These are phyloP conservation scores for Lymantria monacha DNA, from an alignment of 2,888 invertebrate species.

Conservation along the genomic window DNA sequence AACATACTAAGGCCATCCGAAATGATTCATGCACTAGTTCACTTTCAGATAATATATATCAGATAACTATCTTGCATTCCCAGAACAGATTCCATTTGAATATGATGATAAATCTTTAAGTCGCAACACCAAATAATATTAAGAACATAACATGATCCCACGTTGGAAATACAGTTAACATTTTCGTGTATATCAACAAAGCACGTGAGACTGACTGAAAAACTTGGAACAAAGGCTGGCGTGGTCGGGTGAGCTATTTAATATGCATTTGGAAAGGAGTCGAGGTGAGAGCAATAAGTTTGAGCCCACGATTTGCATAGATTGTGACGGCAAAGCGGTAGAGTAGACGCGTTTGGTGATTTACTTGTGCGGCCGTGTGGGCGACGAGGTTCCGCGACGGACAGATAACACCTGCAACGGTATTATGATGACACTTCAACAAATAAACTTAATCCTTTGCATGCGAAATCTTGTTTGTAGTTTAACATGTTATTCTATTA, in stretches of 20 bases:
- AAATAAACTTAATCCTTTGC: background rate
- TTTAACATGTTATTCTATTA: background rate
- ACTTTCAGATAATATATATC: background rate
- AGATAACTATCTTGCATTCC: background rate
- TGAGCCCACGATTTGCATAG: constrained; percentile 78
- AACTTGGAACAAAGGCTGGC: constrained; percentile 68
- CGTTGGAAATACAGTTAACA: constrained; percentile 33
- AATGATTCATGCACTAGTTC: background rate
- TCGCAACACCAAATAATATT: constrained; percentile 1
- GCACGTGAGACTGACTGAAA: constrained; percentile 60
- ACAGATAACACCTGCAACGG: constrained; percentile 48
- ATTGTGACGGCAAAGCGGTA: constrained; percentile 55
- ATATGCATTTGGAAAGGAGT: constrained; percentile 81
- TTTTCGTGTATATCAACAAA: constrained; percentile 28
- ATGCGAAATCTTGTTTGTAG: background rate
- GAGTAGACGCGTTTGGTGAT: constrained; percentile 59
- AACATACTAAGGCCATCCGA: background rate
- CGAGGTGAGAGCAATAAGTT: constrained; percentile 81
- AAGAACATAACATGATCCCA: constrained; percentile 8
- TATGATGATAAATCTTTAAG: background rate
- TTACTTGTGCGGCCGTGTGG: constrained; percentile 54
- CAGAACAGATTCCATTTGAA: background rate
- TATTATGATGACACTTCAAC: constrained; percentile 33
- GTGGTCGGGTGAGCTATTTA: constrained; percentile 67
- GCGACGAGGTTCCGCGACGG: constrained; percentile 20